Conservation (phyloP, 2,888 invertebrate species). For the Orchesellides sinensis region DNA sequence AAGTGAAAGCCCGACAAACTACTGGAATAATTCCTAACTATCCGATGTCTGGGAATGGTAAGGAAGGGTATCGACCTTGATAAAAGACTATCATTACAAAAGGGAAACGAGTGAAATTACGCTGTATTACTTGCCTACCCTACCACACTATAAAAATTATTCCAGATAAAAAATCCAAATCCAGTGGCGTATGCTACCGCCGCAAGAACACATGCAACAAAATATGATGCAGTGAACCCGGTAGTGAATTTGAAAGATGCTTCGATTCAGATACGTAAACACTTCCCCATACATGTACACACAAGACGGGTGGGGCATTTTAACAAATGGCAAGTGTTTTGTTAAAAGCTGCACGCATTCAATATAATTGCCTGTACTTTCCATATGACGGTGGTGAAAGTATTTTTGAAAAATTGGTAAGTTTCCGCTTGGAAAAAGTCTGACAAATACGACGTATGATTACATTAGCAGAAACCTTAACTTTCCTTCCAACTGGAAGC, state of each 20-base stretch:
- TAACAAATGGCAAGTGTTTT: no score
- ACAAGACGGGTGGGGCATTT: conserved; percentile 2
- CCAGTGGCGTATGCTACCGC: conserved; percentile 31
- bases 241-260: conserved; percentile 50
- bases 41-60: background rate
- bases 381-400: no score
- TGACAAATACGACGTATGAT: background rate
- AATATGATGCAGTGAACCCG: conserved; percentile 50
- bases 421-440: background rate
- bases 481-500: background rate
- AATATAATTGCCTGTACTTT: no score
- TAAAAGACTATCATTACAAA: background rate
- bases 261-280: no score
- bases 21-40: no score
- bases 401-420: background rate
- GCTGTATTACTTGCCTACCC: no score
- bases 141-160: no score
- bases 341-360: no score
- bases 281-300: no score
- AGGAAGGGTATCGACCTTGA: conserved; percentile 28
- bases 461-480: background rate
- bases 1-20: background rate
- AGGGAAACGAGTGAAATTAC: background rate
- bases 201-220: conserved; percentile 22
- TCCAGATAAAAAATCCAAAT: background rate